Evolutionary conservation across 1,140 invertebrate species (phyloP).

Genomic region (Trialeurodes vaporariorum): DNA sequence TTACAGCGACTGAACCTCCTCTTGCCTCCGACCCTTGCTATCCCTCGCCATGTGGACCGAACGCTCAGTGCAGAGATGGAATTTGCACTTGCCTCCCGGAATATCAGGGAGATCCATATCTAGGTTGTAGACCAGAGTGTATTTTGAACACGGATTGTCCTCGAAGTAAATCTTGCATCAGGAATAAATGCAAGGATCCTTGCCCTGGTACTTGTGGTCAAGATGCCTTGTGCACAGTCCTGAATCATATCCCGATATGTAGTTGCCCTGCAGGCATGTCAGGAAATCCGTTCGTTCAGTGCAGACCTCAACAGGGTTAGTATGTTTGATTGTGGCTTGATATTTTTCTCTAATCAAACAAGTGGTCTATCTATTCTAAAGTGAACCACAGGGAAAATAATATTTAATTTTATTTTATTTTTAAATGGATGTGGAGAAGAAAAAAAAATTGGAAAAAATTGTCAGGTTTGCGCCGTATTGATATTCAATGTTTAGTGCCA

Average conservation of each 20-base stretch:
- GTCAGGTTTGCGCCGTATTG: too few relatives aligned
- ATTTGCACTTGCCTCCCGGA: conserved; percentile 44
- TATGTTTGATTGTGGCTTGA: too few relatives aligned
- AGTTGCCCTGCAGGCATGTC: conserved; percentile 51
- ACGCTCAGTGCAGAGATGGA: conserved; percentile 62
- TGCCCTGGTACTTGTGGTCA: conserved; percentile 60
- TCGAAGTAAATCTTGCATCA: conserved; percentile 53
- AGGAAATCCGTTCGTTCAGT: conserved; percentile 61
- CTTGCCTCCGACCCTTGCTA: conserved; percentile 45
- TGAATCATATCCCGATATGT: conserved; percentile 51
- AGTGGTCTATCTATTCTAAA: too few relatives aligned
- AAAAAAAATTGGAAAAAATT: too few relatives aligned
- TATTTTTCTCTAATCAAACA: too few relatives aligned
- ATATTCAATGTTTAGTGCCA: too few relatives aligned
- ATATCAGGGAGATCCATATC: conserved; percentile 42
- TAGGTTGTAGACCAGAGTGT: conserved; percentile 55
- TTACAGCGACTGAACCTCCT: conserved; percentile 19
- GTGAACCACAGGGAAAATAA: too few relatives aligned
- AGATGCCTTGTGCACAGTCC: conserved; percentile 52
- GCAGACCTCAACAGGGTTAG: conserved; percentile 45
- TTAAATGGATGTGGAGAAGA: too few relatives aligned
- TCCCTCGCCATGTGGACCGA: conserved; percentile 64
- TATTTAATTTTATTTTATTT: too few relatives aligned
- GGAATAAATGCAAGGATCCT: conserved; percentile 60
- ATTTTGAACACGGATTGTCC: conserved; percentile 50